Base-by-base conservation (phyloP, 2,888 invertebrate species). In the Eugnorisma glareosa region DNA sequence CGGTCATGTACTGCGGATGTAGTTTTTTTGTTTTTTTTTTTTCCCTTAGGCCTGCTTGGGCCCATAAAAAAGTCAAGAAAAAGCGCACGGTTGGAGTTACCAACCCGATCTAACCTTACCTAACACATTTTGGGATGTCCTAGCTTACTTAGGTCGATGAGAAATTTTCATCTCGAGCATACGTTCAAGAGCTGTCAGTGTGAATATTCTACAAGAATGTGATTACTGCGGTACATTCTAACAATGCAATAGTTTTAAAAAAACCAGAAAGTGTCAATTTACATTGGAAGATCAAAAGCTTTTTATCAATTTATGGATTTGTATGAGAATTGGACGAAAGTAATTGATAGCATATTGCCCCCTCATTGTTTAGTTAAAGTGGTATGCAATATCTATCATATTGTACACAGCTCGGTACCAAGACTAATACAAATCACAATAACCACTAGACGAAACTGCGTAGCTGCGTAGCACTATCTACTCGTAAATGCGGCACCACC, bases 401-500 rank as follows among this genome's bases (percentile, higher is more conserved):
- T 28, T 57, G 28, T 7, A 28, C 28, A 54, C 28, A 31, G 7
- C 28, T 59, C 21, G 24, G 37, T 24, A 63, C 63, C n/a, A 37
- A 37, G 37, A 37, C 24, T 35, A 21, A 63, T 45, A 18, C 28
- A 40, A 31, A 40, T 73, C 24, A 18, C 45, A 43, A 45, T 77
- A 74, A 24, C 18, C 18, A 7, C 54, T 43, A 67, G 13, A 43
- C 8, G 13, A 11, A 45, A 37, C 28, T 45, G 37, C 37, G 51
- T 40, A 63, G 7, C 63, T n/a, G n/a, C n/a, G n/a, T n/a, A n/a
- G n/a, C 7, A 73, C 63, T 40, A 67, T 37, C 15, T 21, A 8
- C 11, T 45, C n/a, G 54, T 54, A 45, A 61, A 67, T 35, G 81
- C 31, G 15, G 31, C 67, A 54, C 13, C 21, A 63, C 43, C 43